Conservation (phyloP, 2,113 vertebrate genomes). For the Rana temporaria region DNA sequence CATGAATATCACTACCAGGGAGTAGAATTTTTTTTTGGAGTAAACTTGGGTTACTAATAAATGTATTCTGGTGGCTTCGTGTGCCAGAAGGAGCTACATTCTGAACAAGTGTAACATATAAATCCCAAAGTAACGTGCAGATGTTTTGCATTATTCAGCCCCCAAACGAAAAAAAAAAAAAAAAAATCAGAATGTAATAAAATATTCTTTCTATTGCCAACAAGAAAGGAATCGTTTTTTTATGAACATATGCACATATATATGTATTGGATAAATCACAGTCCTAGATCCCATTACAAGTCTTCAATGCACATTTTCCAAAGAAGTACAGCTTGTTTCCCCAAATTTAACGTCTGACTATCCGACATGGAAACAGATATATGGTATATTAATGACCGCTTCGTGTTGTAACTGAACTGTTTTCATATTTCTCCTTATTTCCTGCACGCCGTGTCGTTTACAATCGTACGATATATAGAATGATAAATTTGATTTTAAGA, state of each 20-base stretch:
- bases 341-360: constrained; percentile 3
- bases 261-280: constrained; percentile 54
- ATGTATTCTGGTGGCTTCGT: neutral
- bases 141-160: constrained; percentile 68
- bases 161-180: constrained; percentile 58
- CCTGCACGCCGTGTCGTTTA: neutral
- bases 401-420: neutral
- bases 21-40: neutral
- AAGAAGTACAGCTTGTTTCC: constrained; percentile 54
- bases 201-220: constrained; percentile 59
- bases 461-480: neutral
- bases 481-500: constrained; percentile 6
- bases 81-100: constrained; percentile 47
- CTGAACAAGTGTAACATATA: constrained; percentile 63
- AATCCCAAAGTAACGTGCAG: constrained; percentile 65
- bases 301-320: constrained; percentile 22
- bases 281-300: constrained; percentile 59
- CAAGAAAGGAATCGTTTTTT: constrained; percentile 58
- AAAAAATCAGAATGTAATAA: constrained; percentile 69
- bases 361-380: constrained; percentile 29
- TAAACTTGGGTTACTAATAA: neutral
- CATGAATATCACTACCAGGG: neutral
- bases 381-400: neutral
- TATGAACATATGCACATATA: constrained; percentile 57
- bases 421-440: neutral